phyloP scores from a whole-genome alignment of 2,113 vertebrate genomes.

The Himantopus leucocephalus region DNA sequence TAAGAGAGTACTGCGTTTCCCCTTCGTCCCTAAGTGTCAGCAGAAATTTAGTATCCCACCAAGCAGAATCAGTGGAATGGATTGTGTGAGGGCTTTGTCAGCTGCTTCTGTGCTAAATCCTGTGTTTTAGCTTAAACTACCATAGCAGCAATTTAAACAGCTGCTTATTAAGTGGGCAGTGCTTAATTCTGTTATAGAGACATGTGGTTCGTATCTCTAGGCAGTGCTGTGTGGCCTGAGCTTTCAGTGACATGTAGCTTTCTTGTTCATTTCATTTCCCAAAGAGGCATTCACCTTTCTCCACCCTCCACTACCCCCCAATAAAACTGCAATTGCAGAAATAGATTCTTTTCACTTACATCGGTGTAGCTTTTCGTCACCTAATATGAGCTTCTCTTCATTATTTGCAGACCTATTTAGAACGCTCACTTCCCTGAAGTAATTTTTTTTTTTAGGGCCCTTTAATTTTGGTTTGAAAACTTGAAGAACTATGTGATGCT shows the following conservation, averaged over 20 bases:
- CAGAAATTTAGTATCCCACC: neutral
- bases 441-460: neutral
- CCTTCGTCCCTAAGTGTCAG: neutral
- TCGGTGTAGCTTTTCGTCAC: neutral
- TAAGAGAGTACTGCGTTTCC: neutral
- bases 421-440: neutral
- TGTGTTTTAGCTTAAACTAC: neutral
- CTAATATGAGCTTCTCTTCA: neutral
- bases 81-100: neutral
- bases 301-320: neutral
- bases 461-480: conserved; percentile 10
- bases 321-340: neutral
- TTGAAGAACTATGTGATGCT: neutral
- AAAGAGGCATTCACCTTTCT: neutral
- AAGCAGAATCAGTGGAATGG: neutral
- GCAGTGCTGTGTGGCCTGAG: neutral
- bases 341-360: neutral
- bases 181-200: neutral
- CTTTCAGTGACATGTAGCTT: neutral
- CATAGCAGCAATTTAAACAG: conserved; percentile 4
- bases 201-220: neutral
- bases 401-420: neutral
- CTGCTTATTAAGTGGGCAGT: neutral
- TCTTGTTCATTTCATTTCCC: neutral
- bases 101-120: neutral